Evolutionary conservation across 2,113 vertebrate species (phyloP), one percentile per base, ranked within the genome.

Genomic region (Carassius gibelio): DNA sequence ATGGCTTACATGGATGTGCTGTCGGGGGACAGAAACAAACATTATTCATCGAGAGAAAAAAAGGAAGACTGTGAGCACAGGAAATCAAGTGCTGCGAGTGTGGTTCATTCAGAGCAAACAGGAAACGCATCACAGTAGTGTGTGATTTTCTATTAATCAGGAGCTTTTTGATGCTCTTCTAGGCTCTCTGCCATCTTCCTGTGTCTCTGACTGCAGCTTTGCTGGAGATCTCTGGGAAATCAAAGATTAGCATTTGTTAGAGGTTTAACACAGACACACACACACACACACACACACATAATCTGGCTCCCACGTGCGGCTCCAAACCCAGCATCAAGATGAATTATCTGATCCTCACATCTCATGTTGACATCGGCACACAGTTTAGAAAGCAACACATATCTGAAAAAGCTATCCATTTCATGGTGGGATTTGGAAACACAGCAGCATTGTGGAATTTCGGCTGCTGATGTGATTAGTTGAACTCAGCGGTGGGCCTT

Each of bases 231-330:
- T 92, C 89, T 86, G 90, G 87, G 87, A 93, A 92, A 93, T 93
- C 92, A 92, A 91, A 93, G 92, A 94, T 94, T 92, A 92, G 90
- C 91, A 91, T 90, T 93, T 94, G 88, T 86, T 88, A 93, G 88
- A 92, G 89, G 90, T 89, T 91, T 90, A 89, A 45, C 42, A n/a
- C n/a, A n/a, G n/a, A n/a, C n/a, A n/a, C n/a, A 9, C 42, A 45
- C 42, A 45, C 42, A 42, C 38, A 42, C 38, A 42, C 38, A 42
- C 6, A 8, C 38, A 42, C 38, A 42, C 38, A 38, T 5, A 42
- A 42, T 10, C 42, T 45, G 8, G 8, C 42, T 45, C 42, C 42
- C 42, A 45, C 42, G 42, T 42, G 42, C 42, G 1, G 42, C 42
- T 42, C 42, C 8, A 42, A 42, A 42, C 42, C 42, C 42, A 42